Conservation (phyloP, 1,140 invertebrate species). For the Macrosteles quadrilineatus region DNA sequence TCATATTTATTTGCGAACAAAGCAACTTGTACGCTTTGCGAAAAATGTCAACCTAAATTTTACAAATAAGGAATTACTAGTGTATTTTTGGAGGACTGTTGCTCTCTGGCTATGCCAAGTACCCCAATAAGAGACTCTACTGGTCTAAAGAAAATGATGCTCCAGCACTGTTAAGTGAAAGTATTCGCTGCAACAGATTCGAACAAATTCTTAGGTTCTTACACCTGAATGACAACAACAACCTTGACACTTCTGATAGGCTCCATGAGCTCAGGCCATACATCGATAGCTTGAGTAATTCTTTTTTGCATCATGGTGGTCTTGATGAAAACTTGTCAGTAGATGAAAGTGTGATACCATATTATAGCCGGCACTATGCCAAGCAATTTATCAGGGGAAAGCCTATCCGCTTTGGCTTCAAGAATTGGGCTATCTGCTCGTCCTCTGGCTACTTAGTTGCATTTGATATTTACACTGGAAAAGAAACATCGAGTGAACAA, state of each 20-base stretch:
- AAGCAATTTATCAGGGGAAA: constrained; percentile 41
- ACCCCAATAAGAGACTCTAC: constrained; percentile 37
- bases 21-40: constrained; percentile 27
- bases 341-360: constrained; percentile 38
- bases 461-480: constrained; percentile 39
- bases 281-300: constrained; percentile 33
- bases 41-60: constrained; percentile 26
- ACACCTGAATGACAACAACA: constrained; percentile 38
- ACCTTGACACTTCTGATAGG: constrained; percentile 22
- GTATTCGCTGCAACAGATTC: constrained; percentile 41
- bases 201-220: no score
- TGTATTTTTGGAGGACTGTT: constrained; percentile 36
- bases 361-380: constrained; percentile 37
- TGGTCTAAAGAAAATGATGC: constrained; percentile 35
- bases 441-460: constrained; percentile 42
- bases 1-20: constrained; percentile 18
- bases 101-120: constrained; percentile 27
- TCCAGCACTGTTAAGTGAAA: constrained; percentile 36
- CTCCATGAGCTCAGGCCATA: constrained; percentile 37
- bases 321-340: constrained; percentile 41
- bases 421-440: constrained; percentile 43
- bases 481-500: constrained; percentile 27
- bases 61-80: constrained; percentile 36
- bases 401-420: constrained; percentile 42
- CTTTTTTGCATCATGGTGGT: constrained; percentile 39